Base-by-base conservation (phyloP, 2,797 vertebrate genomes). In the Pteropus rufus region DNA sequence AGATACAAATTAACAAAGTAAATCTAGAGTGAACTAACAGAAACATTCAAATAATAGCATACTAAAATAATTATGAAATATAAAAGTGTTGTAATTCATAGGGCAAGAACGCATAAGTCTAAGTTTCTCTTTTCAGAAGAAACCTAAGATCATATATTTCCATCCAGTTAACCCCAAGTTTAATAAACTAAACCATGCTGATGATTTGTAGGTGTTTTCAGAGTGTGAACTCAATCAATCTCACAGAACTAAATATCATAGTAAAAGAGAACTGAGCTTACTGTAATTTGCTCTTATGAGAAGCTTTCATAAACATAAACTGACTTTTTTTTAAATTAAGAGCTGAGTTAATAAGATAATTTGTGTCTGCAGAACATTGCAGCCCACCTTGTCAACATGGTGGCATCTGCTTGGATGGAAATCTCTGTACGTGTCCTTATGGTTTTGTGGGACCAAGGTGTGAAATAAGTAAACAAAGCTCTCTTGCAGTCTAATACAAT, bases 391-490 rank as follows among this genome's bases (percentile, higher is more conserved):
- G 99, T 97, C 98, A 98, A 92, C 99, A 99, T 19, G 99, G 99
- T 94, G 99, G 99, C 26, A 99, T 98, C 0, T 99, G 99, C 91
- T 97, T 99, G 97, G 98, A 98, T 96, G 98, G 99, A 88, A 99
- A 99, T 97, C 99, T 99, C 97, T 99, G 99, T 77, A 99, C 99
- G 96, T 99, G 99, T 84, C 98, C 98, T 0, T 99, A 99, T 6
- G 99, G 99, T 89, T 99, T 99, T 96, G 98, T 99, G 95, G 99
- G 99, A 96, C 99, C 99, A 64, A 98, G 98, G 96, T 99, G 99
- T 98, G 99, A 99, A 98, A 99, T 99, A 98, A 99, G 99, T 99
- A 98, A 99, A 99, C 58, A 93, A 92, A 92, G 8, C 16, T 84
- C 54, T 70, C 36, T n/a, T 72, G 10, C 1, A n/a, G 3, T 54